Conservation (phyloP, 2,888 invertebrate species). For the Eilema sororculum region DNA sequence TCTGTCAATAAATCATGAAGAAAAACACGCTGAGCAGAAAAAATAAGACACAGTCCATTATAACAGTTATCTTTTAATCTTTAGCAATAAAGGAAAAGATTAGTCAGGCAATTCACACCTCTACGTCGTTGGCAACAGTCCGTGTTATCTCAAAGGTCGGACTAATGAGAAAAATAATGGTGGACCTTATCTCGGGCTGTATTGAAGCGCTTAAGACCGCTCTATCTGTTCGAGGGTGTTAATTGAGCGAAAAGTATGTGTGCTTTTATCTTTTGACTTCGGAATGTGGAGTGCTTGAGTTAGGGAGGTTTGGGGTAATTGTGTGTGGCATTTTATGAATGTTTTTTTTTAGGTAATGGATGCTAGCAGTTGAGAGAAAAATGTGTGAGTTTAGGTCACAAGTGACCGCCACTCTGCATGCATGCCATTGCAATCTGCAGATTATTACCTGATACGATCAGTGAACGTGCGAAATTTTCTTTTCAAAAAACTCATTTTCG, state of each 20-base stretch:
- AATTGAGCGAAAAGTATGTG: conserved; percentile 50
- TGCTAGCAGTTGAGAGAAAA: background rate
- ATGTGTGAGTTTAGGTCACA: background rate
- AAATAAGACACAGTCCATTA: conserved; percentile 43
- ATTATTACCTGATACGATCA: too few relatives aligned
- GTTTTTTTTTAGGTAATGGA: background rate
- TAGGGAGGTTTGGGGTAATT: conserved; percentile 11
- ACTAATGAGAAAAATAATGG: conserved; percentile 58
- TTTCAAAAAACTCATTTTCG: too few relatives aligned
- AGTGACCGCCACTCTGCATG: too few relatives aligned
- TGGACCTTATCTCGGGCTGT: conserved; percentile 45
- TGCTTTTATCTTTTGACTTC: conserved; percentile 40
- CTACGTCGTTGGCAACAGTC: conserved; percentile 44
- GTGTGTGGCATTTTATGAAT: background rate
- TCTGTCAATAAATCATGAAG: conserved; percentile 35
- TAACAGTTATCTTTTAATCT: conserved; percentile 59
- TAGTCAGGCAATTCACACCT: conserved; percentile 58
- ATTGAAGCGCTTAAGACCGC: conserved; percentile 45
- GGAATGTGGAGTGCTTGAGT: conserved; percentile 26
- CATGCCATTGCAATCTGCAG: too few relatives aligned
- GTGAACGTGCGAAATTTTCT: too few relatives aligned
- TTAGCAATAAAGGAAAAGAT: conserved; percentile 56
- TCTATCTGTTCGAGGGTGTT: conserved; percentile 43
- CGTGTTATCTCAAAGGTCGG: conserved; percentile 49
- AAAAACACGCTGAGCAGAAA: conserved; percentile 27